Evolutionary conservation across 2,797 vertebrate species (phyloP), one percentile per base, ranked within the genome.

Genomic region (Mareca strepera): DNA sequence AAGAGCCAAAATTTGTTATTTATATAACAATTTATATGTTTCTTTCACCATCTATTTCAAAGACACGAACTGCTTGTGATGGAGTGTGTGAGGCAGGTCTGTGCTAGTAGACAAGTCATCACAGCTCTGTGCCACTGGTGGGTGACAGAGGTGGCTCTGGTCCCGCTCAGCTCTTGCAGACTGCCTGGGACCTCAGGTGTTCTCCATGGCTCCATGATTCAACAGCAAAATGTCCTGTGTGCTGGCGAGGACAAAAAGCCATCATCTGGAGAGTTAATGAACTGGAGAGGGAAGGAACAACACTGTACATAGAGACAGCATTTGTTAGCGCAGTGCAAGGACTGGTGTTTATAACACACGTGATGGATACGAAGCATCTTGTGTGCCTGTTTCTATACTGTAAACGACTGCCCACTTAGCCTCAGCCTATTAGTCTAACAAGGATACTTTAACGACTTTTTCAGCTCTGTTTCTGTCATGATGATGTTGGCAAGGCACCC

Each of bases 381-480:
- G 2, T 7, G 1, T 37, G 53, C 7, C 41, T 76, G 5, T 41
- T 77, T 53, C 72, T 78, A 3, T 14, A 17, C 4, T 0, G 0
- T 26, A 11, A 78, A 29, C 2, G 7, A 41, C 35, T 26, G 58
- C 41, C 21, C 21, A 44, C 31, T 86, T 50, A 50, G 21, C 35
- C 15, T 60, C 79, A 39, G 2, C 15, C 63, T 90, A 8, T 64
- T 26, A 62, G 20, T 17, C 50, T 86, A 69, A 62, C 33, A 48
- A 2, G 50, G 59, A 74, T 31, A 53, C 37, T 73, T 82, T 70
- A 56, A 84, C 0, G 7, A 56, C 12, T 16, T 88, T 90, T 93
- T 67, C 78, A 50, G 31, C 35, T 35, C 2, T 15, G 25, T 28
- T 11, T 78, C 31, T 67, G 9, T 13, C 56, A 17, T 62, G 31